Evolutionary conservation across 2,797 vertebrate species (phyloP).

Genomic region (Rhynchotus rufescens): DNA sequence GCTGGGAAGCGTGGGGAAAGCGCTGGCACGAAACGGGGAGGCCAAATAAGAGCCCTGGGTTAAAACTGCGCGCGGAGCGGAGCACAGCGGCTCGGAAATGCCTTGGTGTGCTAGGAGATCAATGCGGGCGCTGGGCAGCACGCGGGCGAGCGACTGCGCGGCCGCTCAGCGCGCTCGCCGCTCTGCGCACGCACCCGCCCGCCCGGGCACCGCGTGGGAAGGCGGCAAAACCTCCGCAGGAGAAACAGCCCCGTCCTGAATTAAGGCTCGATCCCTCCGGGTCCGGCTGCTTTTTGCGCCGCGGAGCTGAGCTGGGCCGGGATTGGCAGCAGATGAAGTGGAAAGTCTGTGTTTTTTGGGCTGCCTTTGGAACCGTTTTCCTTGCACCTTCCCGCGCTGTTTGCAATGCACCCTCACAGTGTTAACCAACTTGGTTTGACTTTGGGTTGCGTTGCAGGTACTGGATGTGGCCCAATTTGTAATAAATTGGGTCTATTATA

Average conservation of each 20-base stretch:
- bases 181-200: not conserved
- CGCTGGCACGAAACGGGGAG: not conserved
- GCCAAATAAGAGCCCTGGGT: not conserved
- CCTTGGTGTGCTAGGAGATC: constrained; percentile 25
- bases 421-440: constrained; percentile 43
- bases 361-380: not conserved
- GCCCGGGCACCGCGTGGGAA: not conserved
- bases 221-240: not conserved
- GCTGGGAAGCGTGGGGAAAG: not conserved
- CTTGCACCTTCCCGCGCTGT: constrained; percentile 23
- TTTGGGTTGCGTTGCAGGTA: constrained; percentile 48
- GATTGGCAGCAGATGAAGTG: not conserved
- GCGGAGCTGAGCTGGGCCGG: not conserved
- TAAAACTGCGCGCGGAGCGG: not conserved
- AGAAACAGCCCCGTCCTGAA: constrained; percentile 1
- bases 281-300: not conserved
- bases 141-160: not conserved
- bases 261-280: not conserved
- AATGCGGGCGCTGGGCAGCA: not conserved
- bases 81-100: not conserved
- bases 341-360: not conserved
- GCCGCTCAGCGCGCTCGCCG: not conserved
- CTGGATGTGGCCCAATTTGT: constrained; percentile 39
- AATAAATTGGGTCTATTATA: constrained; percentile 26
- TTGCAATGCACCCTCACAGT: not conserved